phyloP scores from a whole-genome alignment of 1,140 invertebrate genomes.

The Batillaria attramentaria region DNA sequence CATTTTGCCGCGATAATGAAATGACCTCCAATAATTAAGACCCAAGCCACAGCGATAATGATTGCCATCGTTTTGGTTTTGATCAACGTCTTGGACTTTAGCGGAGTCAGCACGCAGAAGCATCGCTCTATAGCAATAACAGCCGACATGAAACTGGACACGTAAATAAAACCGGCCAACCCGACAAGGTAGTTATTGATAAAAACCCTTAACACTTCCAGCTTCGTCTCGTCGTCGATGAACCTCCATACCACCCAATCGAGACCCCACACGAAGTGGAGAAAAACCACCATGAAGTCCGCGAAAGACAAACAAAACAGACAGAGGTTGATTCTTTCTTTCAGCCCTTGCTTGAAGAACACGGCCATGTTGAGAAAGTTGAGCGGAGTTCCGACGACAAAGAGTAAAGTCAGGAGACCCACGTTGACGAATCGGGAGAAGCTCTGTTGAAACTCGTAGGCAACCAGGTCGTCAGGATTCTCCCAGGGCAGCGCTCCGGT shows the following conservation, averaged over 20 bases:
- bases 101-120: not conserved
- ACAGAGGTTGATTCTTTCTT: slow-evolving; percentile 11
- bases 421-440: slow-evolving; percentile 13
- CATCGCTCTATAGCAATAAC: not conserved
- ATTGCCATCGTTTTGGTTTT: not conserved
- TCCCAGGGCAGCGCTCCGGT: not conserved
- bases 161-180: slow-evolving; percentile 7
- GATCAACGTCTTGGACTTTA: not conserved
- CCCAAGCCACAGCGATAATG: not conserved
- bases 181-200: slow-evolving; percentile 8
- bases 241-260: not conserved
- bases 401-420: not conserved
- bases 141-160: not conserved
- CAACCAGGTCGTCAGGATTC: not conserved
- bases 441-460: not conserved
- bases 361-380: slow-evolving; percentile 25
- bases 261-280: slow-evolving; percentile 4
- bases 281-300: not conserved
- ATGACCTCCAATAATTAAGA: not conserved
- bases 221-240: not conserved
- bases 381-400: not conserved
- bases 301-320: not conserved
- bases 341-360: slow-evolving; percentile 6
- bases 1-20: not conserved
- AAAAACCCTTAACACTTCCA: slow-evolving; percentile 3